Base-by-base conservation (phyloP, 2,888 invertebrate species). In the Stenotaenia linearis region DNA sequence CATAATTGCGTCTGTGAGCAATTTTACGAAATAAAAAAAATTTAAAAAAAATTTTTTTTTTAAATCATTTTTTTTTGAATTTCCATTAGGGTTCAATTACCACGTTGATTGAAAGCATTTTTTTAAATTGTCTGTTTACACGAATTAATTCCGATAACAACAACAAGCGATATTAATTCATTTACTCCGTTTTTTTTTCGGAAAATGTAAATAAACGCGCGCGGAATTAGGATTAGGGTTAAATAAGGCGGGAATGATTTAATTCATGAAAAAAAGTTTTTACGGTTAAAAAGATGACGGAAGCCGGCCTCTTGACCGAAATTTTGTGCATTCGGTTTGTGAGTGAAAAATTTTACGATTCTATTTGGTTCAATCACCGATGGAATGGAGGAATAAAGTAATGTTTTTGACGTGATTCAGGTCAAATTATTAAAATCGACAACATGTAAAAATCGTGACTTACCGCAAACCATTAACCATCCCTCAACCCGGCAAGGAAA, bases 401-500 rank as follows among this genome's bases (percentile, higher is more conserved):
- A 75, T 75, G 2, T 21, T 35, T 35, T 75, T 75, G 76, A 32
- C 76, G 18, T 75, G 35, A 37, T 30, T 35, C 76, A 75, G 37
- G 76, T 37, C 35, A 75, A 28, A 35, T 30, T 75, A 30, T 37
- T 23, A n/a, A 75, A 75, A 75, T 75, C 37, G 37, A 75, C 76
- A 75, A 30, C 30, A 15, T 37, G 30, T 75, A 69, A 7, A 69
- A 69, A 28, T 69, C 69, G 69, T 77, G 56, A 86, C 89, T 88
- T 83, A 90, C 90, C 89, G 84, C 88, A 88, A 83, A 89, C 88
- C 83, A 89, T 89, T 83, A 90, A 87, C 90, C 90, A 90, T 81
- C 90, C 90, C 85, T 90, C 89, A 75, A 89, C 89, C 79, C 89
- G 86, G 83, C 88, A 89, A 15, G 89, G 90, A 85, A 89, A 89